These are phyloP conservation scores for Meleagris gallopavo DNA, from an alignment of 2,113 vertebrate species.

Conservation along the genomic window DNA sequence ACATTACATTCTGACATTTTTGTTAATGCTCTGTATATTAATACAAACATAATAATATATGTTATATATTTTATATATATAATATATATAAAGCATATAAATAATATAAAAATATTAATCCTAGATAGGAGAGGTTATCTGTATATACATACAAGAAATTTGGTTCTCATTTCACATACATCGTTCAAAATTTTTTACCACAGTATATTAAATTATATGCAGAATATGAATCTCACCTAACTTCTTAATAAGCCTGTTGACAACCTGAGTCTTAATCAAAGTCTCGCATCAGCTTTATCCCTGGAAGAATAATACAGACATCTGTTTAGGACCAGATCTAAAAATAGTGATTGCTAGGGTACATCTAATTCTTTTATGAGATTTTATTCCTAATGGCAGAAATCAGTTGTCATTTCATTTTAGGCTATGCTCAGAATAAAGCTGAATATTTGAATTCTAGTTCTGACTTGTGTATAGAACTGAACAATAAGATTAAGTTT, in stretches of 20 bases:
- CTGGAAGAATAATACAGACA: background rate
- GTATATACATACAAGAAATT: background rate
- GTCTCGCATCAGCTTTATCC: background rate
- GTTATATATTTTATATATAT: no score
- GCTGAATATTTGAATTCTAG: background rate
- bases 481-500: rapidly evolving
- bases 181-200: background rate
- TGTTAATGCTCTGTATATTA: background rate
- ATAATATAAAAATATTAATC: background rate
- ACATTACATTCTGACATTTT: background rate
- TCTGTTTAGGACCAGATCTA: background rate
- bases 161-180: background rate
- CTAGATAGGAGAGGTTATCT: background rate
- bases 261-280: background rate
- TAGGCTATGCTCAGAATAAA: background rate
- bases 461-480: background rate
- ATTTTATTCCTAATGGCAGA: background rate
- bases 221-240: background rate
- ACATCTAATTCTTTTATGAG: background rate
- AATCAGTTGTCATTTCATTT: background rate
- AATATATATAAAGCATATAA: no score
- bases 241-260: background rate
- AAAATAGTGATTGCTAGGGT: background rate
- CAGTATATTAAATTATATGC: background rate
- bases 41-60: background rate